Evolutionary conservation across 2,113 vertebrate species (phyloP), one percentile per base, ranked within the genome.

Genomic region (Syngnathus floridae): DNA sequence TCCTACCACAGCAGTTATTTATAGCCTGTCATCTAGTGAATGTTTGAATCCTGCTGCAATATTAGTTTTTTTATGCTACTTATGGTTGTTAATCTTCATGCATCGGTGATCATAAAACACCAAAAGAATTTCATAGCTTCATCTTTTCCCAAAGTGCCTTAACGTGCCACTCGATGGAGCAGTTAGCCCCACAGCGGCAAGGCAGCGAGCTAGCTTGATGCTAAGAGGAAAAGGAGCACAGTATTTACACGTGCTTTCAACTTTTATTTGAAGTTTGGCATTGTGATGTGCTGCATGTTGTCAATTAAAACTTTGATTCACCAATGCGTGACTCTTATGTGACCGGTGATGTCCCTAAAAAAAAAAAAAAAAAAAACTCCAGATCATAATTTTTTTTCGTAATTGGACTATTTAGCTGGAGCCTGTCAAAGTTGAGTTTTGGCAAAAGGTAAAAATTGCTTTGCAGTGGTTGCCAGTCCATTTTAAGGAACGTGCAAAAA

Each of bases 261-360:
- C 5, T 75, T 80, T 71, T 77, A 55, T 69, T 75, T 65, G 43
- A 41, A 69, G 62, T 79, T 77, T 57, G 61, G 62, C 58, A 64
- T 65, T 84, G 79, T 70, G n/a, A 63, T 72, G 62, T 76, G 61
- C 74, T 69, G 80, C 80, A 82, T 76, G 77, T 77, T 73, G 31
- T 58, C 49, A 73, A 82, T 77, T 82, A 82, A 85, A 85, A 66
- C 58, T 72, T 79, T 62, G 71, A 68, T 56, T 49, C 83, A 77
- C 72, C 74, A 68, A 71, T 5, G 26, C 14, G 26, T 17, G 54
- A 56, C 54, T 56, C 54, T 7, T 56, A 56, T 56, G 2, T 56
- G 26, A 35, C 54, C 26, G 14, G 4, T 35, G 6, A 35, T 35
- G 7, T 35, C 54, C 7, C 43, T 17, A 45, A 5, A 45, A 45